Percentiles rank a stretch among this genome's conserved stretches.
Evolutionary conservation across 2,797 vertebrate genomes (phyloP).

Genomic region (Steatocranus sp.): DNA sequence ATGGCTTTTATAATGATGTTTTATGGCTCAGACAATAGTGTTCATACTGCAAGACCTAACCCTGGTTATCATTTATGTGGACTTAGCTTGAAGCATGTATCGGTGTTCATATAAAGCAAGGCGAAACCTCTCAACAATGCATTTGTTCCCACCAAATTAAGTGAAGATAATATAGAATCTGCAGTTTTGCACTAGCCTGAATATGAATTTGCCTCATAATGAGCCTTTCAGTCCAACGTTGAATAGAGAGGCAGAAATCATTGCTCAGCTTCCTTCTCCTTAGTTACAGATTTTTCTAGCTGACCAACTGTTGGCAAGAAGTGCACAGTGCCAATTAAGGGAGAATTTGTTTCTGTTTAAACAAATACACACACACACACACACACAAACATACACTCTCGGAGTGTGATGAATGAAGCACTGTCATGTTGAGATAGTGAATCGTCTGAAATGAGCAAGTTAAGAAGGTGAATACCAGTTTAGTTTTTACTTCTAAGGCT

Average conservation of each 20-base stretch:
- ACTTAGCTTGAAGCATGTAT: neutral
- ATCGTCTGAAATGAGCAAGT: conserved; percentile 47
- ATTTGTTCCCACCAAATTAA: neutral
- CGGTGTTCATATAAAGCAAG: neutral
- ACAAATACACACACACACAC: conserved; percentile 22
- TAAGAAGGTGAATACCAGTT: conserved; percentile 47
- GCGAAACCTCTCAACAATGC: neutral
- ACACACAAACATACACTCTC: conserved; percentile 26
- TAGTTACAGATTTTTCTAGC: conserved; percentile 69
- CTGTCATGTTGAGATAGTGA: conserved; percentile 51
- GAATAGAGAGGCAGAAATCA: conserved; percentile 60
- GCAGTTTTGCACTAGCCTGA: conserved; percentile 32
- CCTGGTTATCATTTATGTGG: neutral
- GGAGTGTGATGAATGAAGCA: conserved; percentile 63
- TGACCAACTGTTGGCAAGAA: conserved; percentile 71
- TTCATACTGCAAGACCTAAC: neutral
- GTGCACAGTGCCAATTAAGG: conserved; percentile 64
- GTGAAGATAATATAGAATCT: neutral
- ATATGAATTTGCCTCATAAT: conserved; percentile 60
- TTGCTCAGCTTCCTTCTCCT: conserved; percentile 58
- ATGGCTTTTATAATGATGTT: conserved; percentile 14
- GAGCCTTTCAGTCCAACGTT: conserved; percentile 52
- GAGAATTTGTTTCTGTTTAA: conserved; percentile 64
- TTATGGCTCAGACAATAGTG: neutral
- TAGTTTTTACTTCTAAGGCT: neutral